phyloP scores from a whole-genome alignment of 2,888 invertebrate genomes.

The Blera fallax region DNA sequence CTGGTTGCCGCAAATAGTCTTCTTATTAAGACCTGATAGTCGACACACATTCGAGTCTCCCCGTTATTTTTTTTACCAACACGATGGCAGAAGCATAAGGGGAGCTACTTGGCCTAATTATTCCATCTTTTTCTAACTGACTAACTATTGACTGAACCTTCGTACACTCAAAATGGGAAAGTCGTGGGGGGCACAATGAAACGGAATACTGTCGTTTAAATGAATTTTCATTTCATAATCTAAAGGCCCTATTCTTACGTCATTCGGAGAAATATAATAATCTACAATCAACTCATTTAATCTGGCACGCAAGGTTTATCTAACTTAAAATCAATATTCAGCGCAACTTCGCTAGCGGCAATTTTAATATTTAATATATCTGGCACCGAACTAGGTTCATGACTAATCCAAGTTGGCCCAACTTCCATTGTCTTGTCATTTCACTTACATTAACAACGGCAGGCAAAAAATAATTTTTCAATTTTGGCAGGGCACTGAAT shows the following conservation, averaged over 20 bases:
- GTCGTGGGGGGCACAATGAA: not conserved
- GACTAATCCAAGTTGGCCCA: too few species aligned
- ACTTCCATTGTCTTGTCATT: too few species aligned
- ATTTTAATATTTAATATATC: not conserved
- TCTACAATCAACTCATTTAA: not conserved
- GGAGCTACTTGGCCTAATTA: not conserved
- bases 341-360: not conserved
- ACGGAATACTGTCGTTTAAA: not conserved
- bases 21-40: not conserved
- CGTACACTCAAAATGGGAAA: not conserved
- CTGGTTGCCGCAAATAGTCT: not conserved
- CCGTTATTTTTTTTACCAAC: not conserved
- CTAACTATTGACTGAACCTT: not conserved
- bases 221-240: not conserved
- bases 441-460: not conserved
- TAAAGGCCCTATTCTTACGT: not conserved
- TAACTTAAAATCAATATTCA: not conserved
- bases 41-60: not conserved
- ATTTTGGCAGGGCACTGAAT: too few species aligned
- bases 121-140: not conserved
- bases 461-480: not conserved
- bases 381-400: not conserved
- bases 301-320: not conserved
- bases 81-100: not conserved
- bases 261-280: not conserved